phyloP scores from a whole-genome alignment of 2,888 invertebrate species.

The Phortica okadai region DNA sequence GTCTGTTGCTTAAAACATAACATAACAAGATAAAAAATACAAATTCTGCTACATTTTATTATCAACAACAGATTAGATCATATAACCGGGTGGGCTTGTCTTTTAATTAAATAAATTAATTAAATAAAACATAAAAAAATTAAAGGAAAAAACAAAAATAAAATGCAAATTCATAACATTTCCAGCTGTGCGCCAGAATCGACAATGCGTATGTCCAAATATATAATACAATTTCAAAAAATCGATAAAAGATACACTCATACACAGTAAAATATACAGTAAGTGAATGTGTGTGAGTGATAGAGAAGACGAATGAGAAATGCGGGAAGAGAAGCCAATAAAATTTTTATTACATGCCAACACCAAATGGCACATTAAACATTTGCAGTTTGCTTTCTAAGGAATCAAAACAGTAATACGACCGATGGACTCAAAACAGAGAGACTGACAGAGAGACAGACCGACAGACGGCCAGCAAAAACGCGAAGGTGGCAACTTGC shows the following conservation, averaged over 20 bases:
- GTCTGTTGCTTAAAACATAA: too few species aligned
- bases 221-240: conserved; percentile 2
- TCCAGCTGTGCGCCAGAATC: conserved; percentile 10
- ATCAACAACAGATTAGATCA: not conserved
- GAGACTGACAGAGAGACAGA: not conserved
- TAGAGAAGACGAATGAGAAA: not conserved
- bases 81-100: conserved; percentile 1
- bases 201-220: not conserved
- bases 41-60: not conserved
- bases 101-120: conserved; percentile 26
- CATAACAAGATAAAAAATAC: not conserved
- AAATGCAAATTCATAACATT: conserved; percentile 21
- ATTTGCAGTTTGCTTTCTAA: conserved; percentile 46
- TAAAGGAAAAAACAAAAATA: not conserved
- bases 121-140: conserved; percentile 3
- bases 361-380: conserved; percentile 57
- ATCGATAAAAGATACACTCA: conserved; percentile 6
- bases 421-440: not conserved
- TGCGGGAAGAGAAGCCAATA: conserved; percentile 50
- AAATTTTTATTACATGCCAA: conserved; percentile 60
- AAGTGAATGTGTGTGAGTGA: not conserved
- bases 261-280: not conserved
- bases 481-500: not conserved
- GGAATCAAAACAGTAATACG: conserved; percentile 42
- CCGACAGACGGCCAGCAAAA: not conserved